Conservation (phyloP, 2,888 invertebrate species). For the Lathronympha strigana region DNA sequence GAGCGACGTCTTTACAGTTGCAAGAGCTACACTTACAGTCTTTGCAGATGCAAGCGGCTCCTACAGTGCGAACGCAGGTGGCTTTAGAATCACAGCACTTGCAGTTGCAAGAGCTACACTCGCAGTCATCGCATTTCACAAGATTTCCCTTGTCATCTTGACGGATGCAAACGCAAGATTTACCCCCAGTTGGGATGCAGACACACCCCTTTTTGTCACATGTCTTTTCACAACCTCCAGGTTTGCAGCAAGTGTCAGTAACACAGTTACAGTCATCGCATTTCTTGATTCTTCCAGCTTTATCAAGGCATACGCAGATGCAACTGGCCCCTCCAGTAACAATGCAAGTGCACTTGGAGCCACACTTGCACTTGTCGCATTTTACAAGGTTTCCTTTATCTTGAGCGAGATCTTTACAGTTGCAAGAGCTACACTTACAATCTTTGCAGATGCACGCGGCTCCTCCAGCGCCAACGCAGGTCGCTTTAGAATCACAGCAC, state of each 20-base stretch:
- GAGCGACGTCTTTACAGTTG: too few relatives aligned
- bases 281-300: conserved; percentile 35
- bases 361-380: conserved; percentile 21
- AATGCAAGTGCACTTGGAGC: conserved; percentile 56
- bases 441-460: conserved; percentile 46
- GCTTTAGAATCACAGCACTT: conserved; percentile 15
- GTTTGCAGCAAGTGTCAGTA: not conserved
- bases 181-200: conserved; percentile 48
- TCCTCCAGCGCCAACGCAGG: too few relatives aligned
- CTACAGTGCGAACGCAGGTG: conserved; percentile 12
- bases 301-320: conserved; percentile 48
- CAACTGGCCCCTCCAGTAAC: conserved; percentile 50
- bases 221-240: conserved; percentile 26
- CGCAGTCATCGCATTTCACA: conserved; percentile 50
- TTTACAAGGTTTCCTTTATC: not conserved
- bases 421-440: conserved; percentile 43
- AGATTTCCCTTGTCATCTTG: conserved; percentile 42
- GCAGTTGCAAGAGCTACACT: conserved; percentile 43
- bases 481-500: conserved; percentile 28
- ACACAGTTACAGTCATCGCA: conserved; percentile 33
- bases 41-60: conserved; percentile 51
- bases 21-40: too few relatives aligned
- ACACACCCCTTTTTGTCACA: conserved; percentile 42
- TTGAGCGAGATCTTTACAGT: conserved; percentile 26
- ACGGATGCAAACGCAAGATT: conserved; percentile 50